phyloP scores from a whole-genome alignment of 2,888 invertebrate genomes.

The Agriopis leucophaearia region DNA sequence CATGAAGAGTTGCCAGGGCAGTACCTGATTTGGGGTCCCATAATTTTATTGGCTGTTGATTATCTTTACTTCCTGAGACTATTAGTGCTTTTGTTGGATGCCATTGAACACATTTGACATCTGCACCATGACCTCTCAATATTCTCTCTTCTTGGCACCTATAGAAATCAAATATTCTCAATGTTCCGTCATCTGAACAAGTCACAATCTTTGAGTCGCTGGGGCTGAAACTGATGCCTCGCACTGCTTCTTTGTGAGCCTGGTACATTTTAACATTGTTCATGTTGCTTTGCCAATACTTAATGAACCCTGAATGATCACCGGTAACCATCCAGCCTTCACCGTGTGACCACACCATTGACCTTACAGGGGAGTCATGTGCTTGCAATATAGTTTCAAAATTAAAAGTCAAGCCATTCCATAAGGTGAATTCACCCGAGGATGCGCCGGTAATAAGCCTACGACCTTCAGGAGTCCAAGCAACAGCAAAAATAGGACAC shows the following conservation, averaged over 20 bases:
- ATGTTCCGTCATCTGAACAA: conserved; percentile 99
- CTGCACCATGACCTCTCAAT: conserved; percentile 97
- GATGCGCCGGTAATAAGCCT: conserved; percentile 99
- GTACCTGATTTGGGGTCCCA: conserved; percentile 99
- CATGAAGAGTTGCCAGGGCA: conserved; percentile 98
- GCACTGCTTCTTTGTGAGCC: conserved; percentile 99
- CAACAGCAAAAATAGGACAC: conserved; percentile 99
- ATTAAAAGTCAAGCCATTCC: conserved; percentile 99
- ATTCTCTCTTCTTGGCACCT: conserved; percentile 98
- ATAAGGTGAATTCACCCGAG: conserved; percentile 99
- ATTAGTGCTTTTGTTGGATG: conserved; percentile 99
- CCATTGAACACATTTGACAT: conserved; percentile 99
- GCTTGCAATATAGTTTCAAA: conserved; percentile 99
- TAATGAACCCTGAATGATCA: conserved; percentile 99
- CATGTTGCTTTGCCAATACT: conserved; percentile 99
- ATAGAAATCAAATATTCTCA: conserved; percentile 99
- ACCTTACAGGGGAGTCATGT: conserved; percentile 99
- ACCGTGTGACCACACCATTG: conserved; percentile 99
- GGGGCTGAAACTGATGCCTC: conserved; percentile 99
- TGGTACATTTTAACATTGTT: conserved; percentile 99
- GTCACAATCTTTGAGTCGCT: conserved; percentile 99
- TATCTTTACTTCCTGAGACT: conserved; percentile 99
- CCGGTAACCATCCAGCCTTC: conserved; percentile 99
- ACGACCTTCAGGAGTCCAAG: conserved; percentile 99
- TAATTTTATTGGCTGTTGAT: conserved; percentile 99